A percentile compares a stretch with the other conserved stretches of the same genome.
phyloP scores from a whole-genome alignment of 2,113 vertebrate genomes.

The Tragelaphus buxtoni region DNA sequence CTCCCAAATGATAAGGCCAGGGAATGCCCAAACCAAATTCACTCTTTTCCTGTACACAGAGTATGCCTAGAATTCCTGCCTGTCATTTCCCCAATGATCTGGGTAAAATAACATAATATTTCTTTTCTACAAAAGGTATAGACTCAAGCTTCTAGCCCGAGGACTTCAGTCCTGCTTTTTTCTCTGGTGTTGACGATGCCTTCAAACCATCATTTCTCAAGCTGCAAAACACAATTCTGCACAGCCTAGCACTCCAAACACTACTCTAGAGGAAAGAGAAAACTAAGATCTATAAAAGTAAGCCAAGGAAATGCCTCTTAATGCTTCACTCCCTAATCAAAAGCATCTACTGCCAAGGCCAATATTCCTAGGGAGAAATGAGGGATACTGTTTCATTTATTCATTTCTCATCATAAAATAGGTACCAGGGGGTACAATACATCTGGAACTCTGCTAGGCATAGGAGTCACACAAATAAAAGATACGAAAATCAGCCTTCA shows the following conservation, averaged over 20 bases:
- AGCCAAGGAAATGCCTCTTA: neutral
- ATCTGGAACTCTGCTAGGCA: neutral
- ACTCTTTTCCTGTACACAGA: neutral
- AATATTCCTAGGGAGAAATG: neutral
- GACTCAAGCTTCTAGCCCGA: neutral
- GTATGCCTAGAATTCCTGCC: neutral
- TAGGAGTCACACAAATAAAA: neutral
- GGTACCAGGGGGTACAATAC: neutral
- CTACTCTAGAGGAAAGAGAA: neutral
- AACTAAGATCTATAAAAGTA: neutral
- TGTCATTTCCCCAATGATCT: neutral
- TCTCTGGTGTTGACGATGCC: neutral
- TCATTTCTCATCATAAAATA: neutral
- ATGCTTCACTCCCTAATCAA: neutral
- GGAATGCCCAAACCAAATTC: neutral
- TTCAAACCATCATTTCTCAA: neutral
- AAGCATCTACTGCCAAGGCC: neutral
- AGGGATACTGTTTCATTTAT: neutral
- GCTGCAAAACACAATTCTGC: neutral
- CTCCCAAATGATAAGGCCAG: neutral
- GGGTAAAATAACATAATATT: neutral
- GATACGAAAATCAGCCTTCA: neutral
- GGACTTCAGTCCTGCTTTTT: neutral
- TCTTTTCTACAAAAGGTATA: neutral
- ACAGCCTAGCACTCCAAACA: neutral